Conservation (phyloP, 2,797 vertebrate species). For the Rhabdophis nuchalis region DNA sequence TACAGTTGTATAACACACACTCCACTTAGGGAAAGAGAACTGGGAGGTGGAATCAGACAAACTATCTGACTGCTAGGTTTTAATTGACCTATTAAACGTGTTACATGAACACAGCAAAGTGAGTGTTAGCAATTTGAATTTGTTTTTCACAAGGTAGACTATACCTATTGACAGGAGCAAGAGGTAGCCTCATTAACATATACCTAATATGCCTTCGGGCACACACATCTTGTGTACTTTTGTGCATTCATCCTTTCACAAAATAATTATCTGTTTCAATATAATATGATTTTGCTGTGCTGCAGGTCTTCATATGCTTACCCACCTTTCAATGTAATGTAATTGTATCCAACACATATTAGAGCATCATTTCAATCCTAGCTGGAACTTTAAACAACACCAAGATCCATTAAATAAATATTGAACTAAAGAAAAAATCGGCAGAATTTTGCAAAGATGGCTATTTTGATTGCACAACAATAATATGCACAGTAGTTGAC, state of each 20-base stretch:
- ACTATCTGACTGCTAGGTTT: not conserved
- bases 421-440: not conserved
- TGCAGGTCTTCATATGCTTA: not conserved
- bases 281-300: not conserved
- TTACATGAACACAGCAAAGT: not conserved
- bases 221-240: not conserved
- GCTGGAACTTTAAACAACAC: not conserved
- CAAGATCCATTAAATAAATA: not conserved
- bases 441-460: not conserved
- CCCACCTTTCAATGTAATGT: not conserved
- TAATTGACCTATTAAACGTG: not conserved
- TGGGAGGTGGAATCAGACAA: not conserved
- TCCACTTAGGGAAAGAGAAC: not conserved
- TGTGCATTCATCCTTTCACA: not conserved
- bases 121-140: not conserved
- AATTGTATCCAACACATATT: not conserved
- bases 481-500: not conserved
- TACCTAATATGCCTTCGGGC: not conserved
- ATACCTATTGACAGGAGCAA: not conserved
- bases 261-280: not conserved
- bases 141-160: not conserved
- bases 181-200: not conserved
- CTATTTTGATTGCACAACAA: not conserved
- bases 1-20: not conserved
- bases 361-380: not conserved